Base-by-base conservation (phyloP, 2,888 invertebrate species). In the Tetragonisca angustula region DNA sequence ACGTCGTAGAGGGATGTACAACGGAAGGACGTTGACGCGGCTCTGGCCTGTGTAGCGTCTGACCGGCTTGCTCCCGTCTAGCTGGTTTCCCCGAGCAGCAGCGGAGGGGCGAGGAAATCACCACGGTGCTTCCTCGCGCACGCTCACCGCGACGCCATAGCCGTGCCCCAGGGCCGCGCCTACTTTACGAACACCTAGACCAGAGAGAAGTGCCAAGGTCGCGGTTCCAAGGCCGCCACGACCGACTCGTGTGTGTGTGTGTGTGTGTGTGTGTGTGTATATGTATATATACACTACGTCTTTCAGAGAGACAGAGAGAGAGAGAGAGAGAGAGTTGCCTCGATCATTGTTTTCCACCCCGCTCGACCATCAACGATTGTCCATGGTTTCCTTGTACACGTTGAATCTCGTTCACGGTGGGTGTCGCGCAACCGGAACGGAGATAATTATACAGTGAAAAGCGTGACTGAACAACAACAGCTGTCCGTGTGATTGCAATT, bases 101-200 rank as follows among this genome's bases (percentile, higher is more conserved):
- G 83, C 72, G 81, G 76, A 59, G 78, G 77, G 73, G 81, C 79
- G 80, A 73, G 88, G 71, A 84, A 85, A 89, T 89, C 90, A 92
- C 91, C 92, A 92, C 86, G 72, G 73, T 62, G 77, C 69, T 83
- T 83, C 73, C 87, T 81, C 89, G 93, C 93, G 93, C 93, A 92
- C 86, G 91, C 91, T 89, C 94, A 50, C 36, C 68, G 71, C 84
- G 81, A 76, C 83, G 88, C 86, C 80, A 84, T 84, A 72, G 73
- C 87, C 65, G 88, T 88, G 87, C 82, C 81, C 87, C 93, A 92
- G 92, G 92, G 92, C 90, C 90, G 93, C 92, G 90, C 91, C 92
- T 91, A 91, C 89, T 84, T 83, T 88, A 86, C 88, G 84, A 83
- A 89, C 87, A 68, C 77, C 81, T 81, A 71, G 74, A 83, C 71